Conservation (phyloP, 2,888 invertebrate genomes). For the Opisthograptis luteolata region DNA sequence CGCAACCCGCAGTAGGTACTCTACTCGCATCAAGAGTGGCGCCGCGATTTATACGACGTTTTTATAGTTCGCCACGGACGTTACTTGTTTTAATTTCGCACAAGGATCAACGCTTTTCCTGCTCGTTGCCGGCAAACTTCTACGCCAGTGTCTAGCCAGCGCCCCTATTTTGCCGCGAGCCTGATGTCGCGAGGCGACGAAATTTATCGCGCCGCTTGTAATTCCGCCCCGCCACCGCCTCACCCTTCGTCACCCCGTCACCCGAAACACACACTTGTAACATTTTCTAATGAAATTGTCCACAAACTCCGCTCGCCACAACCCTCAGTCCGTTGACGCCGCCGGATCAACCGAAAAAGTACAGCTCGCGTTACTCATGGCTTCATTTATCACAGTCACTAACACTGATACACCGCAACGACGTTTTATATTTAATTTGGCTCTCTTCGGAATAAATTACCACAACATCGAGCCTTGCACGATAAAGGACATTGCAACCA, state of each 20-base stretch:
- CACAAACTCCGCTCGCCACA: constrained; percentile 77
- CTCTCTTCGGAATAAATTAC: constrained; percentile 80
- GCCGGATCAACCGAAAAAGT: constrained; percentile 83
- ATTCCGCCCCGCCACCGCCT: constrained; percentile 70
- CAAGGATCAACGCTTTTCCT: constrained; percentile 65
- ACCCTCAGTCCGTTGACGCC: constrained; percentile 74
- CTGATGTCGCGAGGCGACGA: constrained; percentile 76
- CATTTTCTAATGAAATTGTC: constrained; percentile 85
- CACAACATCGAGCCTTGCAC: constrained; percentile 74
- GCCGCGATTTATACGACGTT: constrained; percentile 74
- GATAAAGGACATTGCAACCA: constrained; percentile 74
- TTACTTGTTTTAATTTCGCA: constrained; percentile 78
- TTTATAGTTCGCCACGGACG: constrained; percentile 75
- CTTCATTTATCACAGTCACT: constrained; percentile 84
- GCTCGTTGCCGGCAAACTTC: constrained; percentile 45
- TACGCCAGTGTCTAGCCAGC: constrained; percentile 43
- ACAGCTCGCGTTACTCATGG: constrained; percentile 84
- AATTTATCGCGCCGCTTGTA: constrained; percentile 83
- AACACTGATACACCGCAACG: constrained; percentile 84
- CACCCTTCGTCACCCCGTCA: constrained; percentile 71
- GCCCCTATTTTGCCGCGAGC: constrained; percentile 68
- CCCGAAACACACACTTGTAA: constrained; percentile 79
- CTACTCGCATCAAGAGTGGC: constrained; percentile 63
- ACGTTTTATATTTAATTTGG: constrained; percentile 84
- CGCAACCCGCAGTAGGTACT: constrained; percentile 53